Conservation (phyloP, 2,888 invertebrate species). For the Barypeithes pellucidus region DNA sequence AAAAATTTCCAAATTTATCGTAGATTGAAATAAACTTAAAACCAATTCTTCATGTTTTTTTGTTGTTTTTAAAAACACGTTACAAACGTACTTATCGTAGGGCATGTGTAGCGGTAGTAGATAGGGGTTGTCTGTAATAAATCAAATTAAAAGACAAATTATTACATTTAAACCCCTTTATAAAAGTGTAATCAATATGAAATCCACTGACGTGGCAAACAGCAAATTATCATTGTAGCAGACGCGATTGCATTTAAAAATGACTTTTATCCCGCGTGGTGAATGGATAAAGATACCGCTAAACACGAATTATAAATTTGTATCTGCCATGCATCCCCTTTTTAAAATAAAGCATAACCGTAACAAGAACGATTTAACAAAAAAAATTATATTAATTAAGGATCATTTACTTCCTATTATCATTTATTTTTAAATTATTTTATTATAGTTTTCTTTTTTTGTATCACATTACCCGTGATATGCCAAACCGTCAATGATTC, state of each 20-base stretch:
- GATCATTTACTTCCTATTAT: too few species aligned
- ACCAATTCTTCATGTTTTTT: too few species aligned
- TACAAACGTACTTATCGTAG: background rate
- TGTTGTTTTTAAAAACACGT: too few species aligned
- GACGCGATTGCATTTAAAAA: conserved; percentile 37
- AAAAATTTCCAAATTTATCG: too few species aligned
- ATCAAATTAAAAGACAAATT: conserved; percentile 34
- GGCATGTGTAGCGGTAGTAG: too few species aligned
- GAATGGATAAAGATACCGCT: conserved; percentile 23
- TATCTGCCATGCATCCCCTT: background rate
- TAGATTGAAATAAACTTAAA: too few species aligned
- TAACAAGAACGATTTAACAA: background rate
- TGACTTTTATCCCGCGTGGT: conserved; percentile 19
- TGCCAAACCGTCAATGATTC: too few species aligned
- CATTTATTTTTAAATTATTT: too few species aligned
- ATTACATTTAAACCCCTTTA: conserved; percentile 29
- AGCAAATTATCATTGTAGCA: conserved; percentile 35
- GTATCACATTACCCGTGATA: too few species aligned
- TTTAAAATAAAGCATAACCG: background rate
- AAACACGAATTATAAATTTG: conserved; percentile 26
- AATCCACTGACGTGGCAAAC: conserved; percentile 41
- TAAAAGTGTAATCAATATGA: conserved; percentile 34
- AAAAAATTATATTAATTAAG: background rate
- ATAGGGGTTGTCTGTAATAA: background rate
- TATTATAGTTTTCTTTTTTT: too few species aligned